Conservation (phyloP, 2,888 invertebrate genomes). For the Cryptophagus acutangulus region DNA sequence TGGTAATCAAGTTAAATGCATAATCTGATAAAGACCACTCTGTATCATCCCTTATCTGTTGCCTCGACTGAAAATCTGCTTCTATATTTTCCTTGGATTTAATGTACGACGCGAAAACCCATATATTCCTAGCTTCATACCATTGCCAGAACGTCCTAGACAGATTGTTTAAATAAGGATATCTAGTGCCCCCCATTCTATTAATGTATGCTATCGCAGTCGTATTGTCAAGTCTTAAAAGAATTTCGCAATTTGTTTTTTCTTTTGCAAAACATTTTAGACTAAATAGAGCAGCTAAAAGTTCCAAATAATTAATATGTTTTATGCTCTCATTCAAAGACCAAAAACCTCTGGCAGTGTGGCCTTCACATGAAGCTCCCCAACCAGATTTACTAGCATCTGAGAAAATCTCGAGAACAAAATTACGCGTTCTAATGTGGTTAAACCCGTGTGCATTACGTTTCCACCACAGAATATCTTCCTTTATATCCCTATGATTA, state of each 20-base stretch:
- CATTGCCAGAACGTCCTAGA: conserved; percentile 10
- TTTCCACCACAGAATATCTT: conserved; percentile 24
- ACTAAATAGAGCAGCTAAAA: conserved; percentile 24
- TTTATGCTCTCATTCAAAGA: conserved; percentile 14
- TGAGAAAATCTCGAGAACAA: conserved; percentile 25
- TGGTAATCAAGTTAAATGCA: conserved; percentile 17
- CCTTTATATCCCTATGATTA: neutral
- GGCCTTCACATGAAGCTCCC: conserved; percentile 22
- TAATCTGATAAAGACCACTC: conserved; percentile 9
- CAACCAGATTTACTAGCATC: conserved; percentile 27
- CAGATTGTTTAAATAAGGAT: conserved; percentile 6
- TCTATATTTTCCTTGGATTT: conserved; percentile 11
- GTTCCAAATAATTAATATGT: conserved; percentile 26
- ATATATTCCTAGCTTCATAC: conserved; percentile 14
- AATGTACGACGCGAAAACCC: conserved; percentile 13
- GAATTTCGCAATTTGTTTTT: conserved; percentile 4
- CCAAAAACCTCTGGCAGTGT: conserved; percentile 27
- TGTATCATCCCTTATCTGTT: conserved; percentile 6
- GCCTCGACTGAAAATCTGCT: conserved; percentile 13
- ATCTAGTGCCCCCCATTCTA: conserved; percentile 10
- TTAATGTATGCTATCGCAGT: conserved; percentile 17
- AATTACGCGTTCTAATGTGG: conserved; percentile 15
- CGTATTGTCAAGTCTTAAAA: conserved; percentile 14
- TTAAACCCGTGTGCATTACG: conserved; percentile 11
- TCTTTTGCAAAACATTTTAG: conserved; percentile 27